Conservation (phyloP, 1,140 invertebrate genomes). For the Drosophila jambulina region DNA sequence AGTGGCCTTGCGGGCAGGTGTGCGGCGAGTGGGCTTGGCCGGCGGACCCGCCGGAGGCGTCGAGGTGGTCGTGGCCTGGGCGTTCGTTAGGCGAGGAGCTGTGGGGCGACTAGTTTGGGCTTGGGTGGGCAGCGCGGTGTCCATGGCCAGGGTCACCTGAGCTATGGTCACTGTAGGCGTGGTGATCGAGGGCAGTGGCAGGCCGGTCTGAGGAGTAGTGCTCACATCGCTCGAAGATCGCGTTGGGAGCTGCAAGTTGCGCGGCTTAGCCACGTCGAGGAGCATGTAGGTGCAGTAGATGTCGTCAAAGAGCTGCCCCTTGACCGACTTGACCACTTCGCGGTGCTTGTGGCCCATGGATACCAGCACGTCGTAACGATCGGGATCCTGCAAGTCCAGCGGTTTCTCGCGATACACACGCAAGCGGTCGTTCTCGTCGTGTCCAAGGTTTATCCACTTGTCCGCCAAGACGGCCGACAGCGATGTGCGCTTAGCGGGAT, state of each 20-base stretch:
- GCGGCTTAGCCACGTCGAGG: conserved; percentile 51
- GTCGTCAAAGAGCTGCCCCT: conserved; percentile 99
- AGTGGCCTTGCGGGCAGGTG: conserved; percentile 56
- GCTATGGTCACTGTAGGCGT: conserved; percentile 42
- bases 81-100: conserved; percentile 43
- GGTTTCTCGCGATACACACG: conserved; percentile 95
- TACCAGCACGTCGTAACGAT: conserved; percentile 92
- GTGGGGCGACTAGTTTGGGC: conserved; percentile 12
- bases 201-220: background rate
- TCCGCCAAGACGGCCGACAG: conserved; percentile 99
- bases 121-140: conserved; percentile 7
- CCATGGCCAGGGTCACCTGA: conserved; percentile 28
- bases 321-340: conserved; percentile 98
- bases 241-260: conserved; percentile 11
- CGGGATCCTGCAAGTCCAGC: conserved; percentile 63
- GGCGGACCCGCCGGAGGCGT: conserved; percentile 28
- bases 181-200: background rate
- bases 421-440: conserved; percentile 97
- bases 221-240: background rate
- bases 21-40: conserved; percentile 70
- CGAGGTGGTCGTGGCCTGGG: conserved; percentile 3
- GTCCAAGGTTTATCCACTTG: conserved; percentile 99
- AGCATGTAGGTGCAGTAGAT: conserved; percentile 93
- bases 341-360: conserved; percentile 96
- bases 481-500: conserved; percentile 98